phyloP scores from a whole-genome alignment of 2,888 invertebrate genomes.

The Limnephilus auricula region DNA sequence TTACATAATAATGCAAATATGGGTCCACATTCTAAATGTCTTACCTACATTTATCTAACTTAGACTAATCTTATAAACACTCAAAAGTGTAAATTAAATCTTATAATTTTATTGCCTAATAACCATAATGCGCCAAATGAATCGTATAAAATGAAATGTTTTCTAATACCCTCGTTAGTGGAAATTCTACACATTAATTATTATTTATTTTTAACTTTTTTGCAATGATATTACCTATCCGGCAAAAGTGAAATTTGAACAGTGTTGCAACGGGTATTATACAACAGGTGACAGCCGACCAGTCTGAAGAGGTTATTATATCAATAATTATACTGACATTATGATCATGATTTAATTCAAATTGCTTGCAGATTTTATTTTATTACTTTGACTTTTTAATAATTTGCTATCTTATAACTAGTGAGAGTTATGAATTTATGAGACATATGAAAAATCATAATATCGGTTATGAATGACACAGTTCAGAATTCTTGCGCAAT shows the following conservation, averaged over 20 bases:
- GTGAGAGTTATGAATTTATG: not conserved
- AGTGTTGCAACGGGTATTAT: not conserved
- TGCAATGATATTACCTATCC: not conserved
- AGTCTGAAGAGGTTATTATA: not conserved
- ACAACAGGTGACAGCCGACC: not conserved
- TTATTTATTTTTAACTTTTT: not conserved
- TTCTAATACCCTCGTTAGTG: not conserved
- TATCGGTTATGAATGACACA: not conserved
- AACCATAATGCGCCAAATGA: not conserved
- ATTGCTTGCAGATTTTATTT: conserved; percentile 3
- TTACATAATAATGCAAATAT: not conserved
- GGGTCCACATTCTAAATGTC: not conserved
- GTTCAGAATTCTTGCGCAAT: not conserved
- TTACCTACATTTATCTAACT: not conserved
- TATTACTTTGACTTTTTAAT: not conserved
- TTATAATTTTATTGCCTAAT: not conserved
- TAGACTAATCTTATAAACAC: not conserved
- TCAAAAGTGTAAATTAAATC: not conserved
- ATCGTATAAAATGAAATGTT: not conserved
- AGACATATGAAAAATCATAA: too few species aligned
- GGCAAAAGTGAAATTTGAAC: not conserved
- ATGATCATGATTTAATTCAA: not conserved
- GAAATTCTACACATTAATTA: not conserved
- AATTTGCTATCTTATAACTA: not conserved
- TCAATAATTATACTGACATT: not conserved